Conservation (phyloP, 2,797 vertebrate genomes). For the Poecilia velifera region DNA sequence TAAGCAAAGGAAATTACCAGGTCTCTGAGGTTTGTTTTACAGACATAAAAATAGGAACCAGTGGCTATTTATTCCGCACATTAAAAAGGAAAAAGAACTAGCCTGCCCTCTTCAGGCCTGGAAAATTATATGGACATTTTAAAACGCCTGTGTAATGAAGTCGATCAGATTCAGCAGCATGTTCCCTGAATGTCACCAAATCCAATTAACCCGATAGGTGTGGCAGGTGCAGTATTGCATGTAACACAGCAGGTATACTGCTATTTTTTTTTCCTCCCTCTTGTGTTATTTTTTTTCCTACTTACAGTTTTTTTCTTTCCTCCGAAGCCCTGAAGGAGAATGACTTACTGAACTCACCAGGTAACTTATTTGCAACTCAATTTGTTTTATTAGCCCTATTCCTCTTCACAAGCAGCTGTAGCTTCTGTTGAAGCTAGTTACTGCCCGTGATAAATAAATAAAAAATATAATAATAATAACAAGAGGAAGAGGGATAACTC, state of each 20-base stretch:
- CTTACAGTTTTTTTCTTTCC: slow-evolving; percentile 6
- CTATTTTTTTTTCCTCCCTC: neutral
- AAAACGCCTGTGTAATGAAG: slow-evolving; percentile 6
- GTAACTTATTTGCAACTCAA: slow-evolving; percentile 79
- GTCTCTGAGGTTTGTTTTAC: slow-evolving; percentile 5
- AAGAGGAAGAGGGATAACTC: slow-evolving; percentile 20
- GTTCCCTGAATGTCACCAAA: slow-evolving; percentile 52
- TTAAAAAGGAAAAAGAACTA: slow-evolving; percentile 42
- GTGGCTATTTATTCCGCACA: neutral
- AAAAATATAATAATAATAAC: slow-evolving; percentile 30
- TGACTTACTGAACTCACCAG: slow-evolving; percentile 65
- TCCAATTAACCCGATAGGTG: slow-evolving; percentile 72
- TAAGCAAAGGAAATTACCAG: slow-evolving; percentile 13
- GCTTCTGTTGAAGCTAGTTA: slow-evolving; percentile 63
- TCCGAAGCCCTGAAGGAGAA: slow-evolving; percentile 53
- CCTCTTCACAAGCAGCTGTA: slow-evolving; percentile 55
- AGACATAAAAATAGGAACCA: slow-evolving; percentile 10
- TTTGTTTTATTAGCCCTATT: slow-evolving; percentile 74
- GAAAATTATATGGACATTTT: slow-evolving; percentile 72
- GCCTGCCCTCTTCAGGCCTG: slow-evolving; percentile 86
- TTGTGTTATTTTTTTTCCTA: slow-evolving; percentile 26
- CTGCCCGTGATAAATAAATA: slow-evolving; percentile 37
- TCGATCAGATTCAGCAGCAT: slow-evolving; percentile 29
- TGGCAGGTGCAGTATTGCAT: slow-evolving; percentile 48
- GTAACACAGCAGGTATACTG: slow-evolving; percentile 43